phyloP scores from a whole-genome alignment of 2,113 vertebrate species.

The Sphyrna mokarran region DNA sequence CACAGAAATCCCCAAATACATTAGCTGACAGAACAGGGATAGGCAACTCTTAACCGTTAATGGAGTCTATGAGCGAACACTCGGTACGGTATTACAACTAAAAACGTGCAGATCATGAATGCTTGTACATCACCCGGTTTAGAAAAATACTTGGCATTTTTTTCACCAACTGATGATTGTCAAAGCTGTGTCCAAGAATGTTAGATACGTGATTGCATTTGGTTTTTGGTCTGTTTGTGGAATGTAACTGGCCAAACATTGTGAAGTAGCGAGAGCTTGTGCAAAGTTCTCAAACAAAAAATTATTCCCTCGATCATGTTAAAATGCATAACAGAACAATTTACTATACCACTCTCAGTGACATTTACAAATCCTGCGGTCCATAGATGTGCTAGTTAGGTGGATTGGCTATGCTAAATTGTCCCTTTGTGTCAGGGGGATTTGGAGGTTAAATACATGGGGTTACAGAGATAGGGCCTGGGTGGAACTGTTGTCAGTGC shows the following conservation, averaged over 20 bases:
- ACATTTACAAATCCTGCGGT: neutral
- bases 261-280: neutral
- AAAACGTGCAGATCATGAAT: neutral
- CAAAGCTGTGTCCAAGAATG: neutral
- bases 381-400: too few species aligned
- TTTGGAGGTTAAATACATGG: too few species aligned
- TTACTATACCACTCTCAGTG: neutral
- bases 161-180: neutral
- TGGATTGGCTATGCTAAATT: too few species aligned
- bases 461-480: too few species aligned
- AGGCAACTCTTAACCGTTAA: neutral
- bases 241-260: neutral
- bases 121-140: neutral
- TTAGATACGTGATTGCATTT: neutral
- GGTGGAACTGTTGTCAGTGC: too few species aligned
- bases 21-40: neutral
- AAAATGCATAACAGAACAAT: neutral
- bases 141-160: constrained; percentile 29
- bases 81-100: neutral
- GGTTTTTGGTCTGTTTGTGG: neutral
- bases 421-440: too few species aligned
- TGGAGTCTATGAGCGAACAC: neutral
- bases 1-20: neutral
- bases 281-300: neutral
- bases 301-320: neutral